A percentile compares a stretch with the other conserved stretches of the same genome.
phyloP scores from a whole-genome alignment of 2,113 vertebrate genomes.

The Struthio camelus region DNA sequence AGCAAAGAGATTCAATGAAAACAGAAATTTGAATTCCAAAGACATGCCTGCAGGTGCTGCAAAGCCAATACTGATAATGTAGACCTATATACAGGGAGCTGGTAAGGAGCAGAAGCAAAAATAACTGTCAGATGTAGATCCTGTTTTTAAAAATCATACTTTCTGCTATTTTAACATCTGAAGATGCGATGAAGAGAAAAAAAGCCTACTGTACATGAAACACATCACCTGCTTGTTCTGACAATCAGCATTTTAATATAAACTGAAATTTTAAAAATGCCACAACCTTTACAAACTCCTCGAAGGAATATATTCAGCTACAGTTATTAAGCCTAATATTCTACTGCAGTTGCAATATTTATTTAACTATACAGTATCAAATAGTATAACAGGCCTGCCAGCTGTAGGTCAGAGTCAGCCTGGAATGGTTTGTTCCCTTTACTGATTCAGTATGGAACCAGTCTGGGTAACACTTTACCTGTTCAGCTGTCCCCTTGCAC shows the following conservation, averaged over 20 bases:
- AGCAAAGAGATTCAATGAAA: not conserved
- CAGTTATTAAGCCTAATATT: not conserved
- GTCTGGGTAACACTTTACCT: not conserved
- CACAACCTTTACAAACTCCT: not conserved
- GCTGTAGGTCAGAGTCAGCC: not conserved
- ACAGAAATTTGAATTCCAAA: conserved; percentile 53
- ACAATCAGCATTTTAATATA: not conserved
- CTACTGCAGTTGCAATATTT: not conserved
- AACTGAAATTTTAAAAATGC: not conserved
- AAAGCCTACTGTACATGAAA: not conserved
- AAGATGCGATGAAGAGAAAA: not conserved
- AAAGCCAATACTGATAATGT: not conserved
- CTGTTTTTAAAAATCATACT: not conserved
- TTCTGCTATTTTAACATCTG: not conserved
- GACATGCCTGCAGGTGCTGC: not conserved
- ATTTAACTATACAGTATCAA: not conserved
- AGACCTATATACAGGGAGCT: not conserved
- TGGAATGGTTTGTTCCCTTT: not conserved
- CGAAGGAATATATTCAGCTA: not conserved
- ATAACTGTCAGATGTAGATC: not conserved
- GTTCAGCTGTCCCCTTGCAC: not conserved
- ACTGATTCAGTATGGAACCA: not conserved
- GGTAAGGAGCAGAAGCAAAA: not conserved
- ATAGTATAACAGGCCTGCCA: not conserved
- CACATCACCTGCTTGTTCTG: fast-evolving